Percentiles rank a stretch among this genome's conserved stretches.
These are phyloP conservation scores for Caenorhabditis parvicauda DNA, from an alignment of 2,888 invertebrate genomes.

Conservation along the genomic window DNA sequence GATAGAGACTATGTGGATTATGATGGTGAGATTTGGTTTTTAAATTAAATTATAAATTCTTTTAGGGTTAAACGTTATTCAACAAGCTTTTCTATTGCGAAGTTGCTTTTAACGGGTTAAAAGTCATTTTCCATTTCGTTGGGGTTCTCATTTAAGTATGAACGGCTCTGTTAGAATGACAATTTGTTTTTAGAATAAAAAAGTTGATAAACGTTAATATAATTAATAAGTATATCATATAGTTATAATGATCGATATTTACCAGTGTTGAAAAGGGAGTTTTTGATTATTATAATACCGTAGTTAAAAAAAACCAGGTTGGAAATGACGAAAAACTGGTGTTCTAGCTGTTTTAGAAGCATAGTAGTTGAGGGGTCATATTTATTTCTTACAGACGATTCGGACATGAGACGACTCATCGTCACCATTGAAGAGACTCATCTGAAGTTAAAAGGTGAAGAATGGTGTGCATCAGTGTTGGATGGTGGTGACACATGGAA, in stretches of 20 bases:
- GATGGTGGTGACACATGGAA: slow-evolving; percentile 24
- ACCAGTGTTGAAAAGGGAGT: not conserved
- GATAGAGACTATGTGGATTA: slow-evolving; percentile 29
- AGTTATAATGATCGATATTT: too few relatives aligned
- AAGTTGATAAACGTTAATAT: too few relatives aligned
- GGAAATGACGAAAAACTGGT: not conserved
- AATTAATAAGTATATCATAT: too few relatives aligned
- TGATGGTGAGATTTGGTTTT: slow-evolving; percentile 22
- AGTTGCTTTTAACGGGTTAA: too few relatives aligned
- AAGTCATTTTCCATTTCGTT: too few relatives aligned
- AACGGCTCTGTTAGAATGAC: too few relatives aligned
- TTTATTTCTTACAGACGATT: slow-evolving; percentile 24
- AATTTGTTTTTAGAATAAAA: too few relatives aligned
- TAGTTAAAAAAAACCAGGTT: not conserved
- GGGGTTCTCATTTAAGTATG: too few relatives aligned
- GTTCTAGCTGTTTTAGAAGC: not conserved
- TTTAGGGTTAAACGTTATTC: too few relatives aligned
- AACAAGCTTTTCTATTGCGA: too few relatives aligned
- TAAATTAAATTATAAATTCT: not conserved
- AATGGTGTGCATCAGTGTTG: slow-evolving; percentile 30
- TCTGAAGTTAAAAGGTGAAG: slow-evolving; percentile 22
- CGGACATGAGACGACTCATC: slow-evolving; percentile 24
- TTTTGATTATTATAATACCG: not conserved
- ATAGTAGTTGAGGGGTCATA: not conserved
- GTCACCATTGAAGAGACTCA: slow-evolving; percentile 29